Conservation (phyloP, 2,797 vertebrate species). For the Vultur gryphus region DNA sequence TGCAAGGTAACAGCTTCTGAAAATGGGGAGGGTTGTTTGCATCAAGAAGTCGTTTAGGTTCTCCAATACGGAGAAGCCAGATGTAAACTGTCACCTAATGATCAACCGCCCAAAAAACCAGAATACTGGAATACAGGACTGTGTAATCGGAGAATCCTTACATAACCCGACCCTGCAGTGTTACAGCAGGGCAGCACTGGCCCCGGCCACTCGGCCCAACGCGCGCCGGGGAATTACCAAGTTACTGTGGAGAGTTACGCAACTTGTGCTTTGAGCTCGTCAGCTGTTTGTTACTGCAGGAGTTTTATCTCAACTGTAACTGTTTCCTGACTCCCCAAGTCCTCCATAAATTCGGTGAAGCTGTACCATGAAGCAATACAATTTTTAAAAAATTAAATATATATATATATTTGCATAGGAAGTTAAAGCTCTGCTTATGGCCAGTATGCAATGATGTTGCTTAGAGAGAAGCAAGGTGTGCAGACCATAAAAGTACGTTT, state of each 20-base stretch:
- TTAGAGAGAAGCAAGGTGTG: background rate
- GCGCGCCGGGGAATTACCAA: background rate
- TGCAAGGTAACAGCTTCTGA: background rate
- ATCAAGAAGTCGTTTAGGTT: background rate
- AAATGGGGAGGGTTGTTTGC: background rate
- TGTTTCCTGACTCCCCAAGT: background rate
- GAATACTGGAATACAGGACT: background rate
- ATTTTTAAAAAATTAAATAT: background rate
- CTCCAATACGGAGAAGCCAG: rapidly evolving
- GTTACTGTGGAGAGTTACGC: background rate
- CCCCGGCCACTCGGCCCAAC: background rate
- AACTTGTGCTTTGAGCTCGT: background rate
- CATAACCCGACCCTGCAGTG: background rate
- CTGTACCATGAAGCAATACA: background rate
- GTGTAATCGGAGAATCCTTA: background rate
- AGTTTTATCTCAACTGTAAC: background rate
- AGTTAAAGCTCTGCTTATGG: background rate
- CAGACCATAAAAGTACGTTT: background rate
- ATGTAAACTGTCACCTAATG: background rate
- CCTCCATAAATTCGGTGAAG: background rate
- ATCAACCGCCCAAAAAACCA: background rate
- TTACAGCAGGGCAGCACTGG: background rate
- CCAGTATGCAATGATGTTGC: background rate
- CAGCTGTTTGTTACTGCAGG: background rate
- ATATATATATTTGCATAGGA: background rate